Evolutionary conservation across 2,113 vertebrate genomes (phyloP), one percentile per base, ranked within the genome.

Genomic region (Solea solea): DNA sequence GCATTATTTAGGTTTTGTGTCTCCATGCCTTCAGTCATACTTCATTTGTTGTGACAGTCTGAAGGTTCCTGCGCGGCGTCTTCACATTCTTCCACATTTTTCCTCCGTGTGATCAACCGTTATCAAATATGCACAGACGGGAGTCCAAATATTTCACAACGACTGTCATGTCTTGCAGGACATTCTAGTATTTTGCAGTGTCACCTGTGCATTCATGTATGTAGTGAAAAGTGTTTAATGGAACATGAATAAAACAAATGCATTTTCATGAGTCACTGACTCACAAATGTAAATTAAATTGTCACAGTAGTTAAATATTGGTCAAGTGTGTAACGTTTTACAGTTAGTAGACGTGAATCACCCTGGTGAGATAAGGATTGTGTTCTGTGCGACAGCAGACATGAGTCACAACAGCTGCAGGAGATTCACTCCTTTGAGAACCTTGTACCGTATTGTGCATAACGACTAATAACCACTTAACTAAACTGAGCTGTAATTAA

Each of bases 21-120:
- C 9, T 72, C 41, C 48, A 12, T 57, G 34, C 41, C 15, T 53
- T 25, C 25, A 1, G 11, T 59, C 50, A 48, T 9, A 27, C 45
- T 48, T 53, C 27, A 48, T 28, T 2, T 8, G 11, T 44, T 60
- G 7, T 11, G 13, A n/a, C 6, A 42, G n/a, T 72, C 40, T 64
- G 58, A 74, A 79, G 60, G 68, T 1, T 27, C 21, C 49, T 50
- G 13, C 5, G 3, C 8, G 16, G 21, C 58, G 49, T 44, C 46
- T 75, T 78, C 50, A 60, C 61, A 81, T 81, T 76, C 9, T 42
- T 66, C 49, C 48, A 46, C 54, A 76, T 76, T 62, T 54, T 78
- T 81, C 59, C 57, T 41, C 39, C 9, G 7, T 65, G 53, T 49
- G 28, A 55, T 60, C 49, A 25, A 45, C 25, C 7, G 7, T 55